Evolutionary conservation across 2,113 vertebrate genomes (phyloP), one percentile per base, ranked within the genome.

Genomic region (Chelonoidis abingdonii): DNA sequence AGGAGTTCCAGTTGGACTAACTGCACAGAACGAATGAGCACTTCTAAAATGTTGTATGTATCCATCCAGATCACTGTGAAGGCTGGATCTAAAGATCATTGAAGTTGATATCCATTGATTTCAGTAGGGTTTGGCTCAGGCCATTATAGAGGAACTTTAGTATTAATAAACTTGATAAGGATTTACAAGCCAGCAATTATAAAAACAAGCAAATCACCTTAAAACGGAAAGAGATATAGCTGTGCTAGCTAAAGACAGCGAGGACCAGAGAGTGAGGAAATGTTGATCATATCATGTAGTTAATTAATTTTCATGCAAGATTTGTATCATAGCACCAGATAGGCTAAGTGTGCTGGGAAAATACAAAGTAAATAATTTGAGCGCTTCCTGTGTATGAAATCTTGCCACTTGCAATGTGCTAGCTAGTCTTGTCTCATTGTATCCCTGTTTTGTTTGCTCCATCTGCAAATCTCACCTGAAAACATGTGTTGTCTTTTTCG

Each of bases 1-100:
- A 89, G 93, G 94, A 97, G 97, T 95, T 95, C 88, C 94, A 95
- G 56, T 86, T 96, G 89, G 90, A 92, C 80, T 95, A 95, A 94
- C 80, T 89, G 53, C 88, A 93, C 38, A 87, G 79, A 95, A 80
- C 41, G 79, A 82, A 19, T 62, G 86, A 75, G 22, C 24, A 82
- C 57, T 56, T 27, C 89, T 80, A 53, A 88, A 69, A 41, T 50
- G 89, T 83, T 59, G 8, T 24, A 10, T 41, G 17, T 8, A 1
- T 90, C 80, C 21, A 2, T 94, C 83, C 86, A 86, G 47, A 38
- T 75, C 57, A 84, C 89, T 47, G 3, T 10, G 69, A 84, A 31
- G 24, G 22, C 83, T 93, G 94, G 83, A 82, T 69, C 35, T 57
- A 3, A 13, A 75, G 24, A 22, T 7, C 5, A 1, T 47, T 83